phyloP scores from a whole-genome alignment of 2,888 invertebrate species.

The Ormyrus thymus region DNA sequence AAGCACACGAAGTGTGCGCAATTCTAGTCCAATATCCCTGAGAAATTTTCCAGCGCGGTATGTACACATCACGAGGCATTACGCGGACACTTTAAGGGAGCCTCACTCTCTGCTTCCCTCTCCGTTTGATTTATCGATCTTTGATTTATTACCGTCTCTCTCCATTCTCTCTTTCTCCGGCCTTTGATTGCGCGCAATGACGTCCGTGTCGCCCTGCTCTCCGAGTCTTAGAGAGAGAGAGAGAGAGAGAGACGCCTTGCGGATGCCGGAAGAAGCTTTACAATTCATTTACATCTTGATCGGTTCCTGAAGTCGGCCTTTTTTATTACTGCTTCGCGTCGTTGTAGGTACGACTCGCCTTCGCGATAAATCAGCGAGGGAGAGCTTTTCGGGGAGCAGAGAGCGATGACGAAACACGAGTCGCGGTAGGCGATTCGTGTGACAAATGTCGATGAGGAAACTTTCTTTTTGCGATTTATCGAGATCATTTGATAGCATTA shows the following conservation, averaged over 20 bases:
- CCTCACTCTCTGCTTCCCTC: not conserved
- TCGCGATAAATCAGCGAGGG: constrained; percentile 38
- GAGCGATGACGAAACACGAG: constrained; percentile 30
- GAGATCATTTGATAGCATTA: no score
- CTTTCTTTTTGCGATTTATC: not conserved
- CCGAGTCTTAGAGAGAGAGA: not conserved
- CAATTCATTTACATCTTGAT: constrained; percentile 53
- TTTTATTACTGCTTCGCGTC: not conserved
- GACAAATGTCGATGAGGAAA: constrained; percentile 18
- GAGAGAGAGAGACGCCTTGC: constrained; percentile 19
- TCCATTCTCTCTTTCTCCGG: constrained; percentile 19
- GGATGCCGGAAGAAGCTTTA: constrained; percentile 49
- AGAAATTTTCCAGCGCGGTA: constrained; percentile 32
- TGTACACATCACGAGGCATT: constrained; percentile 30
- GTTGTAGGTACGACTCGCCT: not conserved
- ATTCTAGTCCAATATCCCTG: constrained; percentile 42
- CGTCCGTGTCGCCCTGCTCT: constrained; percentile 27
- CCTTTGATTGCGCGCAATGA: constrained; percentile 31
- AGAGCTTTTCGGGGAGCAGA: constrained; percentile 14
- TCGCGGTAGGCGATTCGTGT: constrained; percentile 3
- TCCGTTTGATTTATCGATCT: constrained; percentile 53
- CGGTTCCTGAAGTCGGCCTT: constrained; percentile 46
- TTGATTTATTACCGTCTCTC: constrained; percentile 52
- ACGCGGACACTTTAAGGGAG: constrained; percentile 46
- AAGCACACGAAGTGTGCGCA: not conserved